Percentiles rank a stretch among this genome's conserved stretches.
These are phyloP conservation scores for Zaprionus obscuricornis DNA, from an alignment of 2,888 invertebrate species.

Conservation along the genomic window DNA sequence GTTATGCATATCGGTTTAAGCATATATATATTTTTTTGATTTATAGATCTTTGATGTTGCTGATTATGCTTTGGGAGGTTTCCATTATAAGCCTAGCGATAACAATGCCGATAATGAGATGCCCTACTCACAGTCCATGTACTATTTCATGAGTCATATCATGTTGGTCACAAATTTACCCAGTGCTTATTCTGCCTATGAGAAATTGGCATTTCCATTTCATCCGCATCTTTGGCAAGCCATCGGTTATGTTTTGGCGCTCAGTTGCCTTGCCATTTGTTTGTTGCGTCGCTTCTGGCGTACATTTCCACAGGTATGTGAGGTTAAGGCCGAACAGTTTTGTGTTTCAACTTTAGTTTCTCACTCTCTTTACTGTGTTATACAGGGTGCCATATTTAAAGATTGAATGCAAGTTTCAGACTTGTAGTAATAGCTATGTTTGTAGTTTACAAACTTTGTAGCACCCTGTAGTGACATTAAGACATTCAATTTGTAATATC, in stretches of 20 bases:
- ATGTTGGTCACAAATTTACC: constrained; percentile 70
- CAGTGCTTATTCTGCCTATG: constrained; percentile 61
- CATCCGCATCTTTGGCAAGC: constrained; percentile 59
- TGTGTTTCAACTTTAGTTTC: too few relatives aligned
- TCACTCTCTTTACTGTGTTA: too few relatives aligned
- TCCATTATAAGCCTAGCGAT: constrained; percentile 58
- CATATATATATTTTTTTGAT: background rate
- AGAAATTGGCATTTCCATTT: constrained; percentile 75
- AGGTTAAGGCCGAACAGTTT: too few relatives aligned
- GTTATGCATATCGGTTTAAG: too few relatives aligned
- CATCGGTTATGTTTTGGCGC: constrained; percentile 40
- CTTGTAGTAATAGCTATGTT: too few relatives aligned
- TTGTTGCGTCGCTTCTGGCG: constrained; percentile 7
- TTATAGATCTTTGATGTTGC: constrained; percentile 66
- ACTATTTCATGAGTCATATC: constrained; percentile 69
- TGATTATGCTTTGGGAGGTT: constrained; percentile 73
- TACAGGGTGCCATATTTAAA: too few relatives aligned
- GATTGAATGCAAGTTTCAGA: too few relatives aligned
- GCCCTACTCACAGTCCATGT: constrained; percentile 63
- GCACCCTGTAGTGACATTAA: too few relatives aligned
- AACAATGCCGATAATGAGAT: constrained; percentile 24
- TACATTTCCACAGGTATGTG: background rate
- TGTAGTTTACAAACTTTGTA: too few relatives aligned
- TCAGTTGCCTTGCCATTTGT: constrained; percentile 43
- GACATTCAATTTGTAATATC: too few relatives aligned